Evolutionary conservation across 1,140 invertebrate genomes (phyloP).

Genomic region (Antheraea pernyi): DNA sequence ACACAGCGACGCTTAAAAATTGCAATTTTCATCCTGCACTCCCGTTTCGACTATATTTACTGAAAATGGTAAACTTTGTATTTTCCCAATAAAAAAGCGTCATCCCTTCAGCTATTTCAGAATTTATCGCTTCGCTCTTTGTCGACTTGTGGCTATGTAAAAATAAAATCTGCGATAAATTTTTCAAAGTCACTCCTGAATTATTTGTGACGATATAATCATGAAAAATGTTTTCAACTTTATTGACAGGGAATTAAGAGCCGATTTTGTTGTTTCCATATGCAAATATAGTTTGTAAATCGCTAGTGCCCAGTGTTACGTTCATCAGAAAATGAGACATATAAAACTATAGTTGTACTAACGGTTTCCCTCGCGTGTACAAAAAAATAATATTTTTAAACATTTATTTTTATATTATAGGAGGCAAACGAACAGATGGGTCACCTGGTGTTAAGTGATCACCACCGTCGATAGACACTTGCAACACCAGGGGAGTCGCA

Average conservation of each 20-base stretch:
- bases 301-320: no score
- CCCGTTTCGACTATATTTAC: no score
- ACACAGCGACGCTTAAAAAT: no score
- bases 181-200: conserved; percentile 55
- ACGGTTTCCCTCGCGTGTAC: no score
- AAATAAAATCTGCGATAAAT: conserved; percentile 58
- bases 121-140: conserved; percentile 60
- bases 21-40: no score
- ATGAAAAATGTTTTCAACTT: neutral
- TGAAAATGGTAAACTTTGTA: neutral
- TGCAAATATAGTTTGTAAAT: neutral
- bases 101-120: conserved; percentile 42
- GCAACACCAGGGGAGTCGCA: no score
- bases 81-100: conserved; percentile 43
- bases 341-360: no score
- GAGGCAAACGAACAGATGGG: no score
- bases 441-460: no score
- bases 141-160: conserved; percentile 53
- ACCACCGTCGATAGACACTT: no score
- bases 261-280: conserved; percentile 8
- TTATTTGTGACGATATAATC: conserved; percentile 47
- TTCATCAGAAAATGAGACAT: conserved; percentile 38
- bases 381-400: no score
- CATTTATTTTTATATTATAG: no score
- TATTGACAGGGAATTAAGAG: conserved; percentile 18